These are phyloP conservation scores for Tetanocera ferruginea DNA, from an alignment of 2,888 invertebrate genomes.

Conservation along the genomic window DNA sequence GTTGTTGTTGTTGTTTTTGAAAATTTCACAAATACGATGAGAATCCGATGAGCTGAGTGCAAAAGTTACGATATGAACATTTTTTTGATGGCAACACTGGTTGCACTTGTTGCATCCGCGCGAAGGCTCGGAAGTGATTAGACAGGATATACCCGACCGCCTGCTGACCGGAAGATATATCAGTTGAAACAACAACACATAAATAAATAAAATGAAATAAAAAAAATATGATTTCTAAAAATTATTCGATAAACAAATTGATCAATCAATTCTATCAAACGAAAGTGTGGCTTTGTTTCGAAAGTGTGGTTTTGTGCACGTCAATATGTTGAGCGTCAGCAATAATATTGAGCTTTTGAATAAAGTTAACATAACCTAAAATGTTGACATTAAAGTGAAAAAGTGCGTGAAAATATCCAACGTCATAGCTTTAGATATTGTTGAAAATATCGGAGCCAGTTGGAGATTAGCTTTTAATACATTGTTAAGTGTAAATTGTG, in stretches of 20 bases:
- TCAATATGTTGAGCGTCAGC: conserved; percentile 19
- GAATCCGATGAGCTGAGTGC: too few relatives aligned
- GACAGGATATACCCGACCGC: neutral
- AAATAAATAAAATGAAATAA: neutral
- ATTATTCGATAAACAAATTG: neutral
- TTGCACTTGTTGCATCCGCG: conserved; percentile 66
- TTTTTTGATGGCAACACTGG: too few relatives aligned
- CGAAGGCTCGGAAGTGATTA: conserved; percentile 28
- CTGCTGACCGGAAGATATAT: neutral
- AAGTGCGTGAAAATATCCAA: too few relatives aligned
- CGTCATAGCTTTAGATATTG: too few relatives aligned
- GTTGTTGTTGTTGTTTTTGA: too few relatives aligned
- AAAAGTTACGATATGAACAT: too few relatives aligned
- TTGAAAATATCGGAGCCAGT: too few relatives aligned
- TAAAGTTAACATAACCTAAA: conserved; percentile 58
- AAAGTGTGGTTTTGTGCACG: neutral
- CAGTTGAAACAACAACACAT: neutral
- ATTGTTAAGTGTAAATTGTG: too few relatives aligned
- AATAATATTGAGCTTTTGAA: conserved; percentile 54
- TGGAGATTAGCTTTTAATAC: too few relatives aligned
- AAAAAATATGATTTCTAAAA: neutral
- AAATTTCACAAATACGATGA: too few relatives aligned
- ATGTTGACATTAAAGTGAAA: neutral
- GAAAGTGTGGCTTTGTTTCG: too few relatives aligned
- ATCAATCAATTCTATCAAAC: neutral